Conservation (phyloP, 2,797 vertebrate genomes). For the Hippopotamyrus pictus region DNA sequence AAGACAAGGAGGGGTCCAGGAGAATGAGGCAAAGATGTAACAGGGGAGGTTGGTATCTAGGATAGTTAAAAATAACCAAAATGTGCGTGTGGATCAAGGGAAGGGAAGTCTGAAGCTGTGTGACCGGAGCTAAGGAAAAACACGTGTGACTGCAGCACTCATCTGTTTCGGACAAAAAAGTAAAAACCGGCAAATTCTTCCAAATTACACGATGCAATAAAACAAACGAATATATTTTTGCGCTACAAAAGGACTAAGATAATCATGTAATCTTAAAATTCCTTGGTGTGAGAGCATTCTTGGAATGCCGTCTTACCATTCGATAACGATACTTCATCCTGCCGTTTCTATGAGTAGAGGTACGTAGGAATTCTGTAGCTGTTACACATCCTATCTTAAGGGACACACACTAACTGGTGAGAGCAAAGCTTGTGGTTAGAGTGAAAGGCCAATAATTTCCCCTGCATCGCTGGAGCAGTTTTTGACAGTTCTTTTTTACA, state of each 20-base stretch:
- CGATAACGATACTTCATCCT: not conserved
- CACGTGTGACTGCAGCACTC: not conserved
- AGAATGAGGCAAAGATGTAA: not conserved
- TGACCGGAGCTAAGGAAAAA: not conserved
- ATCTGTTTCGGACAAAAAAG: not conserved
- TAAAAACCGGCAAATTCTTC: not conserved
- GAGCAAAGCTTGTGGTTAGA: not conserved
- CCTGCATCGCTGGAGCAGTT: not conserved
- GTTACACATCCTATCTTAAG: not conserved
- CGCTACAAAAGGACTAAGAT: not conserved
- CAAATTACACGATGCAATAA: not conserved
- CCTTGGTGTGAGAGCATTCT: not conserved
- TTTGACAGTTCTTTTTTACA: not conserved
- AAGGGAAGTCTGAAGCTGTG: not conserved
- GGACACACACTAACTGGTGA: not conserved
- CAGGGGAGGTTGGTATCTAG: not conserved
- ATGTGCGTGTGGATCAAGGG: not conserved
- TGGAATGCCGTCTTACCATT: not conserved
- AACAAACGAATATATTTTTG: not conserved
- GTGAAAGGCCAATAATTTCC: not conserved
- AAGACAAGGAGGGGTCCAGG: not conserved
- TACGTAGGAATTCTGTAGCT: not conserved
- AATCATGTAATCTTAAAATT: not conserved
- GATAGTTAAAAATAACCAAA: constrained; percentile 7
- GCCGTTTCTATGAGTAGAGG: not conserved